Conservation (phyloP, 2,888 invertebrate species). For the Lysandra coridon region DNA sequence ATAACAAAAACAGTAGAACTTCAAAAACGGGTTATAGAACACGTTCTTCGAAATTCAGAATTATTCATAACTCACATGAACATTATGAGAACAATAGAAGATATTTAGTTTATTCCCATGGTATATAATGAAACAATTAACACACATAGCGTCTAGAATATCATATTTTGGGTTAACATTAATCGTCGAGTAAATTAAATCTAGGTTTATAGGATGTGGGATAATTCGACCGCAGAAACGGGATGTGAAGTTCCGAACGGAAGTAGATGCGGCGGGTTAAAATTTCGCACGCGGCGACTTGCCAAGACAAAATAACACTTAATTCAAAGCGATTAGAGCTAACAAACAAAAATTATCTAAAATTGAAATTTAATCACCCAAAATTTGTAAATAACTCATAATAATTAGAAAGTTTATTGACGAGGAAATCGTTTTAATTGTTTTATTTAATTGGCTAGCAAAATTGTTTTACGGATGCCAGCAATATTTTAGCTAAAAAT, state of each 20-base stretch:
- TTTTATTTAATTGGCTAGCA: neutral
- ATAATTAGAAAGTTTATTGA: constrained; percentile 16
- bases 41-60: neutral
- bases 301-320: constrained; percentile 3
- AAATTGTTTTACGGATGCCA: neutral
- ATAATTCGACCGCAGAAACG: neutral
- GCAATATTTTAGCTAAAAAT: constrained; percentile 6
- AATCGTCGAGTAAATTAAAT: constrained; percentile 19
- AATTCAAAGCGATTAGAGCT: neutral
- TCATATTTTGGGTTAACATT: constrained; percentile 27
- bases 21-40: neutral
- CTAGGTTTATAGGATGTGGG: constrained; percentile 30
- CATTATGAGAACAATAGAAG: constrained; percentile 10
- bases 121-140: constrained; percentile 25
- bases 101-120: constrained; percentile 10
- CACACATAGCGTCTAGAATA: constrained; percentile 19
- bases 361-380: neutral
- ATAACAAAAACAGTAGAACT: neutral
- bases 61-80: neutral
- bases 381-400: constrained; percentile 10
- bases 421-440: constrained; percentile 12
- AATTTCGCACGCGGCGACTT: constrained; percentile 11
- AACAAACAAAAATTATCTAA: neutral
- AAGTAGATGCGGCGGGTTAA: constrained; percentile 6
- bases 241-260: constrained; percentile 30